phyloP scores from a whole-genome alignment of 92 coral and sea anemone genomes.

The Phymanthus crucifer region DNA sequence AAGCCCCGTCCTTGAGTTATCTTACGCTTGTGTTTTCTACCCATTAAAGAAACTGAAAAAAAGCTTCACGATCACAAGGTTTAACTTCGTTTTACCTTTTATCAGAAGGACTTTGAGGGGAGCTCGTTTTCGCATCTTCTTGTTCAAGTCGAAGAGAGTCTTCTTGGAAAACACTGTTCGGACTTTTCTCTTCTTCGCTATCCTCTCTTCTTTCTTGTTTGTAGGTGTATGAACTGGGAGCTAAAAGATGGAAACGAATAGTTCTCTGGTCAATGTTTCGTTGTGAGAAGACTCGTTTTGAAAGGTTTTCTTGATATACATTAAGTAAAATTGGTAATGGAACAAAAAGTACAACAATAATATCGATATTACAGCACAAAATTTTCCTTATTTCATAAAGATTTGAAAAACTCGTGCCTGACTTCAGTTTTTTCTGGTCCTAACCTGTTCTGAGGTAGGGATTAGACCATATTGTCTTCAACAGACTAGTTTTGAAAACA shows the following conservation, averaged over 20 bases:
- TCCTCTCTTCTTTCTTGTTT: slow-evolving; percentile 36
- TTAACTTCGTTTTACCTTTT: slow-evolving; percentile 29
- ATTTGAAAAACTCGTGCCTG: background rate
- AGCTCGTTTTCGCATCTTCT: background rate
- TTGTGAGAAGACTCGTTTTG: too few species aligned
- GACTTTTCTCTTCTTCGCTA: slow-evolving; percentile 29
- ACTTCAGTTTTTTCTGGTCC: background rate
- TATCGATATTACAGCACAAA: background rate
- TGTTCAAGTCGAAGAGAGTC: background rate
- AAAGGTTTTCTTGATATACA: too few species aligned
- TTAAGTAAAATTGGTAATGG: too few species aligned
- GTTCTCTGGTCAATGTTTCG: background rate
- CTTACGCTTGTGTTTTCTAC: too few species aligned
- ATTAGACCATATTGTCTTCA: slow-evolving; percentile 19
- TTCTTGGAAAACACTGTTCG: background rate
- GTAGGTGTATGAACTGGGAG: slow-evolving; percentile 50
- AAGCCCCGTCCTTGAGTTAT: too few species aligned
- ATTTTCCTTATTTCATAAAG: background rate
- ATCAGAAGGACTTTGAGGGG: slow-evolving; percentile 13
- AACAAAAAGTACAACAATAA: too few species aligned
- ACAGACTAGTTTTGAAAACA: slow-evolving; percentile 15
- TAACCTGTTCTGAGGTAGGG: background rate
- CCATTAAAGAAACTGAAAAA: background rate
- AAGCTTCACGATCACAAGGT: background rate
- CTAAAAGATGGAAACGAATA: slow-evolving; percentile 26